Base-by-base conservation (phyloP, 2,797 vertebrate genomes). In the Malacoctenus gilli region DNA sequence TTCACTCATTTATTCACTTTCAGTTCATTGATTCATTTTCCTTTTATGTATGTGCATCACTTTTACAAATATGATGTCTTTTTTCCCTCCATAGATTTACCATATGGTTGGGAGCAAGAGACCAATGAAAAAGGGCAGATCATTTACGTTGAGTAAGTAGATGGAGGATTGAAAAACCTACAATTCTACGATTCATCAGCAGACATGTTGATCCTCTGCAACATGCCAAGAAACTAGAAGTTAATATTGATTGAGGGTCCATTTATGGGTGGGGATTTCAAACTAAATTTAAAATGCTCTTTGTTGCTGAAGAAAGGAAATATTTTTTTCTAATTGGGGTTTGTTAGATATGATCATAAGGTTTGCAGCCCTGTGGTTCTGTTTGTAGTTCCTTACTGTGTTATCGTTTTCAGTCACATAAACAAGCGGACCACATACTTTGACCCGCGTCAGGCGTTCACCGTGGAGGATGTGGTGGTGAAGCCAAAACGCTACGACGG, bases 31-130 rank as follows among this genome's bases (percentile, higher is more conserved):
- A 10, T 35, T 9, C 0, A 38, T 14, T 39, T 31, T 37, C 3
- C 5, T 54, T 2, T 1, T 7, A 12, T 51, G 28, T 4, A 22
- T 49, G n/a, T 71, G 28, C 23, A 21, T 3, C 16, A 36, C 0
- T 67, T 8, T 1, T 35, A 35, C 30, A 40, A 50, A 32, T 14
- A 0, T 16, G 59, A 21, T 1, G 51, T 22, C 76, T 53, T 69
- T 82, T 56, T 37, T 59, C 7, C 11, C 50, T 59, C 51, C 82
- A n/a, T n/a, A 99, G 97, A 94, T 88, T 82, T 99, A 56, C 97
- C 97, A 0, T 99, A 99, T 48, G 97, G 97, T 35, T 99, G 97
- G 97, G 97, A 99, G 59, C 95, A 99, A 82, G 96, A 99, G 85
- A 94, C 91, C 0, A 95, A 99, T 82, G 94, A 93, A 74, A 97